Percentiles rank a stretch among this genome's conserved stretches.
phyloP scores from a whole-genome alignment of 2,113 vertebrate species.

The Cranoglanis bouderius region DNA sequence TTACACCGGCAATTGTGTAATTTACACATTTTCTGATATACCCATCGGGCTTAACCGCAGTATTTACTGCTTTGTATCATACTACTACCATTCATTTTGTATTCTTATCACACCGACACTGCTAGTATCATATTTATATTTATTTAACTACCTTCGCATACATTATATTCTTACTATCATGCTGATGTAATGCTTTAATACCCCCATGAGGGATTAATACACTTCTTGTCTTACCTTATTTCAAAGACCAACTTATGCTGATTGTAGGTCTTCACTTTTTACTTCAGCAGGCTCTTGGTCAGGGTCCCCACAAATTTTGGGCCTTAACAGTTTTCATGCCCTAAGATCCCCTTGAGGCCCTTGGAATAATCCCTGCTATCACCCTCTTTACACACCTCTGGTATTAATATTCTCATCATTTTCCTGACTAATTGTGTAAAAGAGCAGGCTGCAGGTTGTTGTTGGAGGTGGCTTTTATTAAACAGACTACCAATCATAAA shows the following conservation, averaged over 20 bases:
- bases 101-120: background rate
- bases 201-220: background rate
- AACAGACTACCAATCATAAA: background rate
- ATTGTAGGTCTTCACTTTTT: too few species aligned
- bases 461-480: background rate
- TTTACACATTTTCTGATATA: background rate
- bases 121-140: background rate
- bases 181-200: background rate
- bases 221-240: background rate
- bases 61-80: background rate
- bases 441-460: background rate
- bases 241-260: background rate
- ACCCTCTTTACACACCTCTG: background rate
- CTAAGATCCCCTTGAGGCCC: background rate
- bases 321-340: background rate
- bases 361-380: background rate
- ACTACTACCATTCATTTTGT: background rate
- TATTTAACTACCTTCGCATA: background rate
- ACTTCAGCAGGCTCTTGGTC: background rate
- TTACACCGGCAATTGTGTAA: background rate
- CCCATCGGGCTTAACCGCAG: too few species aligned
- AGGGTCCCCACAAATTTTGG: background rate
- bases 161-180: background rate
- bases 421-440: background rate
- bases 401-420: background rate